phyloP scores from a whole-genome alignment of 1,140 invertebrate species.

The Musca domestica region DNA sequence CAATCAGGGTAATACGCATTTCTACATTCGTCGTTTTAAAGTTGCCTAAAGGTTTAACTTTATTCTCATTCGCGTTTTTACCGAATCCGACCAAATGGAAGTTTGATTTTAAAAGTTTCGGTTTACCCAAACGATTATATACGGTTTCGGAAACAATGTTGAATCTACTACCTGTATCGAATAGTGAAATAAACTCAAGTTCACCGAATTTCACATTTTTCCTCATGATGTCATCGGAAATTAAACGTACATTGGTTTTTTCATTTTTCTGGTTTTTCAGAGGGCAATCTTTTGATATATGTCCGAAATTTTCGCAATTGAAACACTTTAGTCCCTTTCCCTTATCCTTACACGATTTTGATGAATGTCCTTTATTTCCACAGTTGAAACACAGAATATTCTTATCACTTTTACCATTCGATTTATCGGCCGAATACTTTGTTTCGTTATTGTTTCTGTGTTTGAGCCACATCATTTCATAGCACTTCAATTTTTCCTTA shows the following conservation, averaged over 20 bases:
- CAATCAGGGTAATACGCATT: constrained; percentile 31
- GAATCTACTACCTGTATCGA: neutral
- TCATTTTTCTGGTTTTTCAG: neutral
- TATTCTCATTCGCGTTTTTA: no score
- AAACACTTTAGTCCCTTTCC: neutral
- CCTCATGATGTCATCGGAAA: neutral
- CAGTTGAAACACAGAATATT: constrained; percentile 5
- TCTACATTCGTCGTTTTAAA: constrained; percentile 15
- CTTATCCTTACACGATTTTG: constrained; percentile 3
- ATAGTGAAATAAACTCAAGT: neutral
- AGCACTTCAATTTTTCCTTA: no score
- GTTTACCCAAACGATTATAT: neutral
- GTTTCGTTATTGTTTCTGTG: neutral
- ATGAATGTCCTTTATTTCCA: constrained; percentile 14
- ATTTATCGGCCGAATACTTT: neutral
- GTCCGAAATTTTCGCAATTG: constrained; percentile 15
- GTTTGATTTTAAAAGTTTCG: neutral
- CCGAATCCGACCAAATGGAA: neutral
- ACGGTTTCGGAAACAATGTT: neutral
- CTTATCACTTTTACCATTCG: neutral
- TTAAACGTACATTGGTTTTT: neutral
- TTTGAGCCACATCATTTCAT: constrained; percentile 6
- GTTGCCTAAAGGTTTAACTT: constrained; percentile 3
- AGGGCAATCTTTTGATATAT: neutral
- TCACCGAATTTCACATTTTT: neutral